A percentile compares a stretch with the other conserved stretches of the same genome.
Evolutionary conservation across 2,113 vertebrate genomes (phyloP).

Genomic region (Sporophila hypoxantha): DNA sequence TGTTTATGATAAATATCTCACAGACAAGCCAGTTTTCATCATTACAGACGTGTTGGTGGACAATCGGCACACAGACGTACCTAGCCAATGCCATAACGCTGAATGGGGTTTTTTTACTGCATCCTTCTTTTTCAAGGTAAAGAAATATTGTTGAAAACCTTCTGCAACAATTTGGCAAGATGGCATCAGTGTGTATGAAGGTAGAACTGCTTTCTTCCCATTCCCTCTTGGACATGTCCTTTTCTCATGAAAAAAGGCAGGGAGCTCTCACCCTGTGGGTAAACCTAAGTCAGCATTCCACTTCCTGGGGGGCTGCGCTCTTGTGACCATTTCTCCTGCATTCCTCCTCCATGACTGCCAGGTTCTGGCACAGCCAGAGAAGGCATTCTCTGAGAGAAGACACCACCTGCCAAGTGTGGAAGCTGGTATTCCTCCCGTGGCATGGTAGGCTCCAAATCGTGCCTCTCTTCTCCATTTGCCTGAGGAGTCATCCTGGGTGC

Average conservation of each 20-base stretch:
- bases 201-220: not conserved
- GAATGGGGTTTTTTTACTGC: not conserved
- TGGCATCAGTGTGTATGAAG: not conserved
- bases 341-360: not conserved
- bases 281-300: not conserved
- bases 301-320: not conserved
- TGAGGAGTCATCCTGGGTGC: not conserved
- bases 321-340: not conserved
- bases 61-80: not conserved
- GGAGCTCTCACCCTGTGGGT: not conserved
- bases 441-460: not conserved
- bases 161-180: not conserved
- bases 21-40: not conserved
- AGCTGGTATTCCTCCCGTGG: not conserved
- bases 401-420: not conserved
- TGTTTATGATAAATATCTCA: not conserved
- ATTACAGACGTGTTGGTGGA: rapidly evolving
- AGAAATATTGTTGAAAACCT: not conserved
- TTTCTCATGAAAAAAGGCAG: not conserved
- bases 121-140: not conserved
- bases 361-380: not conserved
- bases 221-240: not conserved
- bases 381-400: not conserved
- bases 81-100: rapidly evolving
- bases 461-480: not conserved